phyloP scores from a whole-genome alignment of 2,797 vertebrate genomes.

The Dermochelys coriacea region DNA sequence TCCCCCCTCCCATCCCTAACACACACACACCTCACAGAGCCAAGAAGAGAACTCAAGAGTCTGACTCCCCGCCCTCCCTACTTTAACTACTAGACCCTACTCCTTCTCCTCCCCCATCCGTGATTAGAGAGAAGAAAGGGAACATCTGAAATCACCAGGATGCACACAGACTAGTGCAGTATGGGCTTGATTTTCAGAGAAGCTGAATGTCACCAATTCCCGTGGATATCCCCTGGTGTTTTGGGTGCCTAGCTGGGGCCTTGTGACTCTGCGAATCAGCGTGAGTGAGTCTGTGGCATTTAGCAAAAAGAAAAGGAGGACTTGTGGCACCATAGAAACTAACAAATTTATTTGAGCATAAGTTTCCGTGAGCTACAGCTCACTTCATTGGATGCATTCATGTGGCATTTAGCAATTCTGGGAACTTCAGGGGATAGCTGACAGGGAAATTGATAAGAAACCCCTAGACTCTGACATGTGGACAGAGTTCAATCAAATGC shows the following conservation, averaged over 20 bases:
- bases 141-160: neutral
- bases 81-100: neutral
- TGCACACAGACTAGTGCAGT: neutral
- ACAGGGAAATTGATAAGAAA: neutral
- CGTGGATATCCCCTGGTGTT: neutral
- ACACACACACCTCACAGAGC: neutral
- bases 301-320: too few relatives aligned
- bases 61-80: neutral
- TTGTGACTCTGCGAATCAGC: neutral
- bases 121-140: neutral
- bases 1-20: neutral
- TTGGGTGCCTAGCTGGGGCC: neutral
- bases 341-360: too few relatives aligned
- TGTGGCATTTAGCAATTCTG: neutral
- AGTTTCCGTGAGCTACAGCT: too few relatives aligned
- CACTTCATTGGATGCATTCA: too few relatives aligned
- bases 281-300: neutral
- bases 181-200: neutral
- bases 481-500: neutral
- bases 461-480: neutral
- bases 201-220: neutral
- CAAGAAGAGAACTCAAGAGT: neutral
- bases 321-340: too few relatives aligned
- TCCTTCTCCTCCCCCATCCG: neutral
- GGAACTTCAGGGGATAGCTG: rapidly evolving